Evolutionary conservation across 2,113 vertebrate genomes (phyloP), one percentile per base, ranked within the genome.

Genomic region (Pantherophis guttatus): DNA sequence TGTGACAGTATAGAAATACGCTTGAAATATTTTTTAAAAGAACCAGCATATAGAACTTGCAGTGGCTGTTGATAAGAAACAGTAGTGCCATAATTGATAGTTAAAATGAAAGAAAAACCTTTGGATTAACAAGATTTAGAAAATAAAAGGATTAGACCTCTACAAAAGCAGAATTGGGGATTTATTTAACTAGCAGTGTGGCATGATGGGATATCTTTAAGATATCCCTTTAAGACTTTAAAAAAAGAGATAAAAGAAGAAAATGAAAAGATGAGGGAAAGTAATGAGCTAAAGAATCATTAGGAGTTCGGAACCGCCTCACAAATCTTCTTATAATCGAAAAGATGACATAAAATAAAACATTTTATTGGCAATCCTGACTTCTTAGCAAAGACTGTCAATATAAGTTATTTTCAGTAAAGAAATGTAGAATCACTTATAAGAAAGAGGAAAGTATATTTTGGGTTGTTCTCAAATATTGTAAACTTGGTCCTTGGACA

Each of bases 71-170:
- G 96, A 96, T 96, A 96, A 96, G 95, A 96, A 96, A 94, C 29
- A 81, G 96, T 96, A 96, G 97, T 97, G 96, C 96, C 96, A 94
- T 96, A 94, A 95, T 48, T 96, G 97, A 97, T 95, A 96, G 96
- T 94, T 96, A 94, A 96, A 97, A 98, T 98, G 97, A 98, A 98
- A 98, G 97, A 87, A 97, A 97, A 94, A 93, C 92, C 91, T 94
- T 96, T 0, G 62, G 98, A 97, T 98, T 98, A 98, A 97, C 94
- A 86, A 98, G 98, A 97, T 98, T 98, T 97, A 97, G 97, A 96
- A 98, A 98, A 98, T 97, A 98, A 98, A 98, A 97, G 98, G 98
- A 98, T 98, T 98, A 98, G 90, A 88, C 21, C 57, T 93, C 95
- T 95, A 98, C 98, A 98, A 98, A 98, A 98, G 97, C 97, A 97